Base-by-base conservation (phyloP, 2,888 invertebrate species). In the Alviniconcha strummeri region DNA sequence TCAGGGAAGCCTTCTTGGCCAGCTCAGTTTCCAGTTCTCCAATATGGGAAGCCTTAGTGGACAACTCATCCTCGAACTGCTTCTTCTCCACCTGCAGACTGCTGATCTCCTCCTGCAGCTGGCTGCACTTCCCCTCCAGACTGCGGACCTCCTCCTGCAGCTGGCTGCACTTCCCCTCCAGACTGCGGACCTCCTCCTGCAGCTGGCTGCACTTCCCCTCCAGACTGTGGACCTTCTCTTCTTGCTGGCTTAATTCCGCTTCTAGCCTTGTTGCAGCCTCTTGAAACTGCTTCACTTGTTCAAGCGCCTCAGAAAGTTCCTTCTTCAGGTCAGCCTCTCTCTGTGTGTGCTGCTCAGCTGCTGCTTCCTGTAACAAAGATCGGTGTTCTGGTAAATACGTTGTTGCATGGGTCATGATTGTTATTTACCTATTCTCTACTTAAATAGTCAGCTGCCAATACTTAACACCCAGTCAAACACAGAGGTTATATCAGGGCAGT, bases 1-100 rank as follows among this genome's bases (percentile, higher is more conserved):
- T 72, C 71, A 77, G 76, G 78, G 83, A 69, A 71, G 78, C 60
- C 36, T 83, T 78, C 54, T 85, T 74, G 7, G 80, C 72, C n/a
- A 82, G 8, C 55, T 74, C 60, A 36, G 8, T 11, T 57, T 89
- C 86, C 78, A 84, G 82, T 67, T 85, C 85, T 79, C 55, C 52
- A 55, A 80, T 71, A 60, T 72, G 75, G 78, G 82, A 72, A 72
- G 78, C 55, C 55, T 84, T 80, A 56, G 81, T 67, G n/a, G 13
- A 69, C 55, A 82, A 56, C 36, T 71, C 56, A 56, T 83, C 54
- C 79, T n/a, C 84, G 76, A 80, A 74, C 75, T 64, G 78, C 81
- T 54, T 81, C 57, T 83, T 87, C 81, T 78, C 74, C 55, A 52
- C 56, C 52, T 72, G 67, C 17, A 74, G 64, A 60, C 55, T 75